Percentiles rank a stretch among this genome's conserved stretches.
Evolutionary conservation across 1,140 invertebrate species (phyloP).

Genomic region (Oryctes rhinoceros): DNA sequence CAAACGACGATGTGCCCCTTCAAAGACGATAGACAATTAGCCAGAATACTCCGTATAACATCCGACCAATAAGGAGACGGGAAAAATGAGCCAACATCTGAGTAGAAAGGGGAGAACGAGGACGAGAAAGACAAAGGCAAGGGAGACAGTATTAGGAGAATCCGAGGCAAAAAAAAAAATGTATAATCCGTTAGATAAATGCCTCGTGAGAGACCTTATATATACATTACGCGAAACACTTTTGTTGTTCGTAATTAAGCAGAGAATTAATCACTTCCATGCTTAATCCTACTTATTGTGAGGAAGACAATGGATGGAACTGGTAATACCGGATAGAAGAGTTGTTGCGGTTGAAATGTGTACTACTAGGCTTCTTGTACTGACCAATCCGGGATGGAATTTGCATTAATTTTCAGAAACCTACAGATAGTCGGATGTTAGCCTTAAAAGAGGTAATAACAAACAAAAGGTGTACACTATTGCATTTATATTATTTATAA

Average conservation of each 20-base stretch:
- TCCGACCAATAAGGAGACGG: neutral
- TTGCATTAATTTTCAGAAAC: no score
- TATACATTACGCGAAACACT: neutral
- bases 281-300: no score
- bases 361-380: no score
- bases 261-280: neutral
- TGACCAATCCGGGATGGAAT: no score
- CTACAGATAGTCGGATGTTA: no score
- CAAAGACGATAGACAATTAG: neutral
- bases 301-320: no score
- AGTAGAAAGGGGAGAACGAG: neutral
- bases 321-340: no score
- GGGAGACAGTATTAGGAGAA: neutral
- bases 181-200: slow-evolving; percentile 1
- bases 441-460: no score
- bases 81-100: neutral
- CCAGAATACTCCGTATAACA: neutral
- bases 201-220: neutral
- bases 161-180: neutral
- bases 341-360: no score
- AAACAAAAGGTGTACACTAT: no score
- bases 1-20: neutral
- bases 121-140: neutral
- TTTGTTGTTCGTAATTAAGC: neutral
- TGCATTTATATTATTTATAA: no score